Evolutionary conservation across 2,113 vertebrate genomes (phyloP), one percentile per base, ranked within the genome.

Genomic region (Oncorhynchus mykiss): DNA sequence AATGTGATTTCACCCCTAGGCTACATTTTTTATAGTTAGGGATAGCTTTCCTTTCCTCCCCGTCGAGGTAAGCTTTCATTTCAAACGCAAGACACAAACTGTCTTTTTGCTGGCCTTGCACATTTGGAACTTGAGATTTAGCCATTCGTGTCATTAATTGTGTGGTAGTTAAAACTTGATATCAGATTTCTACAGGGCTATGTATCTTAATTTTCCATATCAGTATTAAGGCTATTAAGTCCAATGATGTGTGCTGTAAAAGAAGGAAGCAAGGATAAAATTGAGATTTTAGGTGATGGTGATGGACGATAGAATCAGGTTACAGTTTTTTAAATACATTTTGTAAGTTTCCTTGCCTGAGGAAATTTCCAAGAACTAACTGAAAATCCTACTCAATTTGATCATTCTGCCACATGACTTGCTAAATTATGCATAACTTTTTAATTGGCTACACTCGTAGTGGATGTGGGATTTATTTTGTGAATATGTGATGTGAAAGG

Each of bases 351-450:
- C 34, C 59, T 69, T 49, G 73, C 34, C 29, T 57, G 70, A 75
- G 67, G 79, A 70, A 85, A 75, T 77, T 81, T 67, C 39, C 59
- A 69, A 75, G 82, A 86, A 84, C 86, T 78, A 80, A 85, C 80
- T 67, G 70, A 76, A 80, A 84, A 88, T 90, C 79, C 80, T 73
- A 81, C 83, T 86, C 80, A 86, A 78, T 90, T 88, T 88, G 81
- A 91, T 80, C 87, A 76, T 79, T 71, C 48, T 80, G 78, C 85
- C 78, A 89, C 91, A 91, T 89, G 77, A 84, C 83, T 85, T 84
- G 84, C 76, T 93, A 87, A 93, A 93, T 93, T 92, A 93, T 93
- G 90, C 88, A 93, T 89, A 73, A 77, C 81, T 86, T 91, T 92
- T 92, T 93, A 93, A 93, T 93, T 93, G 92, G 86, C 83, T 76